A percentile compares a stretch with the other conserved stretches of the same genome.
phyloP scores from a whole-genome alignment of 2,888 invertebrate genomes.

The Monopis laevigella region DNA sequence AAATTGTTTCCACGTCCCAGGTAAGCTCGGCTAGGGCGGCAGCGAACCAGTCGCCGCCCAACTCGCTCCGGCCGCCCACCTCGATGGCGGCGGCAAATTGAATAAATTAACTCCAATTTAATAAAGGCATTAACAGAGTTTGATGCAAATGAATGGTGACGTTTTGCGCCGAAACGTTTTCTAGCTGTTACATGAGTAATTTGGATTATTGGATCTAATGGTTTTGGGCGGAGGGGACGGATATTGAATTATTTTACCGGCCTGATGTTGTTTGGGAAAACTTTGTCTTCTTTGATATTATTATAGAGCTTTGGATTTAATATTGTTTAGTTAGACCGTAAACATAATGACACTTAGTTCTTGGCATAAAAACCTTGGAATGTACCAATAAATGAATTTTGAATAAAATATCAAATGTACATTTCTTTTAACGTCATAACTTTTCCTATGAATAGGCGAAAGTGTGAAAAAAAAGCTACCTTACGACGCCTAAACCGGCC shows the following conservation, averaged over 20 bases:
- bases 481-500: too few species aligned
- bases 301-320: too few species aligned
- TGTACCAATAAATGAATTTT: too few species aligned
- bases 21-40: conserved; percentile 26
- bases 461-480: too few species aligned
- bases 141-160: conserved; percentile 56
- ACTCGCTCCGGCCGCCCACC: conserved; percentile 31
- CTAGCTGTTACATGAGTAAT: conserved; percentile 1
- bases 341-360: too few species aligned
- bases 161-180: not conserved
- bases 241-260: conserved; percentile 46
- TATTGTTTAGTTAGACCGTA: too few species aligned
- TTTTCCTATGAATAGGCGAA: too few species aligned
- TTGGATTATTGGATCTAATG: conserved; percentile 1
- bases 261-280: conserved; percentile 24
- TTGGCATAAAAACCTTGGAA: too few species aligned
- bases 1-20: conserved; percentile 8
- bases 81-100: conserved; percentile 36
- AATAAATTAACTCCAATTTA: conserved; percentile 64
- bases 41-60: conserved; percentile 44
- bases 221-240: conserved; percentile 28
- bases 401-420: too few species aligned
- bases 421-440: too few species aligned
- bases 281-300: too few species aligned
- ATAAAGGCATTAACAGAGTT: conserved; percentile 53